Percentiles rank a stretch among this genome's conserved stretches.
phyloP scores from a whole-genome alignment of 2,888 invertebrate species.

The Parthenolecanium corni region DNA sequence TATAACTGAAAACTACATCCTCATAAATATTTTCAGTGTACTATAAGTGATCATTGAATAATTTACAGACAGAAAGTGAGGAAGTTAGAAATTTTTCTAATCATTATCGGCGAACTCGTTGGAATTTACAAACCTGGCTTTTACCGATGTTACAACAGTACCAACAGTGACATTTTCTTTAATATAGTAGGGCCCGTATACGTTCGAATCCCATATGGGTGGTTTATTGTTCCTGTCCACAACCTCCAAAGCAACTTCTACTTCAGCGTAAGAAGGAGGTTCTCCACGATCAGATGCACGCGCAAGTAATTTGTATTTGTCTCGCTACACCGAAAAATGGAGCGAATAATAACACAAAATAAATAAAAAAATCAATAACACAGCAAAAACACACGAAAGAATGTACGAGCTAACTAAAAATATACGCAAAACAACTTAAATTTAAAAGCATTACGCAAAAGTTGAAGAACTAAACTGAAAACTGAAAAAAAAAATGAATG shows the following conservation, averaged over 20 bases:
- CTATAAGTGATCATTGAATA: too few relatives aligned
- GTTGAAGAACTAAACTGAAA: too few relatives aligned
- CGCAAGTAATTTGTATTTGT: conserved; percentile 91
- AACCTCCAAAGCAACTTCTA: conserved; percentile 95
- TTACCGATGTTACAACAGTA: conserved; percentile 94
- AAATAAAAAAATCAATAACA: conserved; percentile 25
- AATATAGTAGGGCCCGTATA: conserved; percentile 95
- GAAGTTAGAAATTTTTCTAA: too few relatives aligned
- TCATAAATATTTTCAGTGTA: too few relatives aligned
- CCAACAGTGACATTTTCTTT: conserved; percentile 98
- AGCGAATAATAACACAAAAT: conserved; percentile 29
- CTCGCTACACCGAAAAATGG: conserved; percentile 56
- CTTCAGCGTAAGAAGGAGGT: conserved; percentile 85
- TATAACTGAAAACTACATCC: too few relatives aligned
- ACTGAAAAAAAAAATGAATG: too few relatives aligned
- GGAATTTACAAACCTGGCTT: conserved; percentile 60
- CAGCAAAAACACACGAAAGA: not conserved
- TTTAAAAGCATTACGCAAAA: too few relatives aligned
- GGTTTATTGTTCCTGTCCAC: conserved; percentile 98
- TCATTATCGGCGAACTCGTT: too few relatives aligned
- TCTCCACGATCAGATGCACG: conserved; percentile 91
- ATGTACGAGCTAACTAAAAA: too few relatives aligned
- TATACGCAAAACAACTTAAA: too few relatives aligned
- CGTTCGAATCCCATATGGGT: conserved; percentile 87
- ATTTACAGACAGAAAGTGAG: too few relatives aligned